phyloP scores from a whole-genome alignment of 2,888 invertebrate species.

The Pristionchus fissidentatus region DNA sequence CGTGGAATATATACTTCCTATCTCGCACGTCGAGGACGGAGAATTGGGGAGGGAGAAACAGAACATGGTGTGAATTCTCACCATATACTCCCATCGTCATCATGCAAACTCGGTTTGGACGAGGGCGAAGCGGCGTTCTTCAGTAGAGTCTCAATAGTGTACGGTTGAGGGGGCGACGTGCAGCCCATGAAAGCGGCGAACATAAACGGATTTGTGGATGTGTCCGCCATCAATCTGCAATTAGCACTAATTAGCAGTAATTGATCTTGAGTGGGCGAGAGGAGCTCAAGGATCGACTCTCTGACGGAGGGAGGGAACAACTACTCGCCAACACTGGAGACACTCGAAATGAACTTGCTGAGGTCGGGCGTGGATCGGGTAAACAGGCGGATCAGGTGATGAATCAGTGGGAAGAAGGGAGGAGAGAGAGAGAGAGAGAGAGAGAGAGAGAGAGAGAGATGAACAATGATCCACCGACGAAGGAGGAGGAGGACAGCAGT shows the following conservation, averaged over 20 bases:
- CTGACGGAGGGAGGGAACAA: too few relatives aligned
- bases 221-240: conserved; percentile 52
- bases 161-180: conserved; percentile 26
- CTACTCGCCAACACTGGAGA: background rate
- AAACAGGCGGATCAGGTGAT: conserved; percentile 14
- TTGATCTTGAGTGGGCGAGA: background rate
- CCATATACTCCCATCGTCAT: conserved; percentile 43
- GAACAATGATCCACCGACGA: conserved; percentile 28
- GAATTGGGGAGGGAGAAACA: too few relatives aligned
- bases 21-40: too few relatives aligned
- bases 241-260: background rate
- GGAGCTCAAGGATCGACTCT: background rate
- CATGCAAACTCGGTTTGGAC: background rate
- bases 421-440: background rate
- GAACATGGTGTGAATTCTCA: background rate
- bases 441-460: background rate
- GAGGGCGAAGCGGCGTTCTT: conserved; percentile 4
- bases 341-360: background rate
- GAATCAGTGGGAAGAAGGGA: conserved; percentile 20
- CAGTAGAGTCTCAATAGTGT: conserved; percentile 43
- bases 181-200: conserved; percentile 60
- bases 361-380: conserved; percentile 18
- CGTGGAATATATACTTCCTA: too few relatives aligned
- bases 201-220: conserved; percentile 54
- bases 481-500: conserved; percentile 7